phyloP scores from a whole-genome alignment of 1,140 invertebrate genomes.

The Meloidogyne chitwoodi region DNA sequence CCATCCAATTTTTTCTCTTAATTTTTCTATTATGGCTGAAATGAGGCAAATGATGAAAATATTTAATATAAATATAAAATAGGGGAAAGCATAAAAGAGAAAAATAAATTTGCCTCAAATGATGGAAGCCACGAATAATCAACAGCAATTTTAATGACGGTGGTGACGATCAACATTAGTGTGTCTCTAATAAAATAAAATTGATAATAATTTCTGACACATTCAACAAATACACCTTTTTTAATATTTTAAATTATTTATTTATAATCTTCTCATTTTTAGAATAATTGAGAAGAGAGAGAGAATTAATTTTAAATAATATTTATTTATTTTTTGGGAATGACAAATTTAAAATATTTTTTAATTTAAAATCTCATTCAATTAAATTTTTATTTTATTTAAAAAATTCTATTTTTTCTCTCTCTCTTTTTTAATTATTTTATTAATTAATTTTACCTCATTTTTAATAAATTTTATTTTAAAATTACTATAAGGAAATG shows the following conservation, averaged over 20 bases:
- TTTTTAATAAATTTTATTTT: background rate
- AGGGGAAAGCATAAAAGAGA: background rate
- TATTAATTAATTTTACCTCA: background rate
- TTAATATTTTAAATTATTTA: too few relatives aligned
- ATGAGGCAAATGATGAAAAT: background rate
- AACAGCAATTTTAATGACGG: background rate
- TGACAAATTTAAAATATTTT: too few relatives aligned
- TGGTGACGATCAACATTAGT: too few relatives aligned
- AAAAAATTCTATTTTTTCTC: background rate
- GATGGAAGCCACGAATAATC: background rate
- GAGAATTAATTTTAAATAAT: too few relatives aligned
- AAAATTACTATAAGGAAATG: background rate
- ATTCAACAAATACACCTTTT: too few relatives aligned
- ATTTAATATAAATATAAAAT: too few relatives aligned
- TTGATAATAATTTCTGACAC: too few relatives aligned
- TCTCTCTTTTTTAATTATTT: background rate
- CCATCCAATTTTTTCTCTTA: background rate
- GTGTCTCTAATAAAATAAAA: too few relatives aligned
- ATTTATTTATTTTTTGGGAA: too few relatives aligned
- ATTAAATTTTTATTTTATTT: background rate
- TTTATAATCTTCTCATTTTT: too few relatives aligned
- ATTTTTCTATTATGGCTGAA: background rate
- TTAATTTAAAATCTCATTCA: too few relatives aligned
- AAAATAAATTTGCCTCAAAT: background rate
- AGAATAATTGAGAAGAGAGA: too few relatives aligned